phyloP scores from a whole-genome alignment of 2,888 invertebrate species.

The Lycia hirtaria region DNA sequence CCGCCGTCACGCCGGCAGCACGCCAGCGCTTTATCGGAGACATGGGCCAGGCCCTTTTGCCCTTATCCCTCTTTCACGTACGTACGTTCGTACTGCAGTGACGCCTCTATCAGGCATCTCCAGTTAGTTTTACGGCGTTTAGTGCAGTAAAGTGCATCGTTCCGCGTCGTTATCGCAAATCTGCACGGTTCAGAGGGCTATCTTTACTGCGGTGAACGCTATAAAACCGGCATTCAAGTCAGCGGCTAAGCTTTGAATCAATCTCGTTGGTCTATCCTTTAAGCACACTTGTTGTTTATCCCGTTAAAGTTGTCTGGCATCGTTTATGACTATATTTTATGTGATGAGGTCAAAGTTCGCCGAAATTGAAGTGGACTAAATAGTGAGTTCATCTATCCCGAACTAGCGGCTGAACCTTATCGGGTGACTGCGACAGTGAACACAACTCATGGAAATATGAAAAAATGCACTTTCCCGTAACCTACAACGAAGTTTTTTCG shows the following conservation, averaged over 20 bases:
- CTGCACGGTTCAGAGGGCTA: not conserved
- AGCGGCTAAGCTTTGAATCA: conserved; percentile 12
- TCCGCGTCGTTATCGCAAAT: not conserved
- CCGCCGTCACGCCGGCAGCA: no score
- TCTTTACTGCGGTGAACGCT: not conserved
- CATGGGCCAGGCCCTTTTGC: no score
- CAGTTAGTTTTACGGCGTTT: not conserved
- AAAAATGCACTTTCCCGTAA: no score
- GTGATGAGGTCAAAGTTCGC: no score
- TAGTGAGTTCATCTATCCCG: no score
- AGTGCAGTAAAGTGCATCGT: conserved; percentile 5
- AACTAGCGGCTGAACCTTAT: no score
- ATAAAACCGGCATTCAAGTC: conserved; percentile 8
- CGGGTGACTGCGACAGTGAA: no score
- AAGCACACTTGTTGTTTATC: not conserved
- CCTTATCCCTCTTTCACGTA: not conserved
- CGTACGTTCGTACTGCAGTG: not conserved
- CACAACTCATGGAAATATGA: no score
- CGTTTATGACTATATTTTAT: not conserved
- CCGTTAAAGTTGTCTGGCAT: not conserved
- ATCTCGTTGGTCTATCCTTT: not conserved
- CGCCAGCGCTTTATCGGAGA: no score
- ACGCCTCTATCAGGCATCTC: not conserved
- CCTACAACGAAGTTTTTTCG: no score
- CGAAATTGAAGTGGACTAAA: no score